Percentiles rank a stretch among this genome's conserved stretches.
Conservation (phyloP, 2,113 vertebrate genomes). For the Pedetes capensis region DNA sequence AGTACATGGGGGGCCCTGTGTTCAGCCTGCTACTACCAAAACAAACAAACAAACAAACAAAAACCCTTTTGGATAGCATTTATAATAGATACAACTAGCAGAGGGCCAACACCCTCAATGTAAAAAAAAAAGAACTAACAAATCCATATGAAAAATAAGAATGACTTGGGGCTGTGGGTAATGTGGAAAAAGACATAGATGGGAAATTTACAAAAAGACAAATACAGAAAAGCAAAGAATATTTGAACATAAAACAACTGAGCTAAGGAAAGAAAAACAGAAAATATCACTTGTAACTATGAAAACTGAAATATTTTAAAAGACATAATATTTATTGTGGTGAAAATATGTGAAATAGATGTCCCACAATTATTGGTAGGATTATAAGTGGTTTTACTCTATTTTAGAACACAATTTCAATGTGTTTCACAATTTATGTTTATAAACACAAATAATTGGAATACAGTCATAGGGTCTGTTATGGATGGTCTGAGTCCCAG, state of each 20-base stretch:
- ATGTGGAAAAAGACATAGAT: not conserved
- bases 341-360: not conserved
- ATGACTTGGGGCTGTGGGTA: not conserved
- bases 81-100: not conserved
- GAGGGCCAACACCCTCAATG: not conserved
- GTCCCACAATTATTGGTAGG: not conserved
- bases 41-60: no score
- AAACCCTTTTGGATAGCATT: not conserved
- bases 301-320: not conserved
- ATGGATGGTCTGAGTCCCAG: not conserved
- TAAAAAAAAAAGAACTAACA: not conserved
- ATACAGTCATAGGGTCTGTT: not conserved
- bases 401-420: not conserved
- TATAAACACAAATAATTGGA: not conserved
- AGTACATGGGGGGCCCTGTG: no score
- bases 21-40: no score
- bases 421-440: not conserved
- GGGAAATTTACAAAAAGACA: not conserved
- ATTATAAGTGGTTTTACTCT: not conserved
- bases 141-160: not conserved
- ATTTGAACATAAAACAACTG: constrained; percentile 18
- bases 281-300: not conserved
- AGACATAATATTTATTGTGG: not conserved
- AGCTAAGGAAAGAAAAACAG: not conserved
- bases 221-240: not conserved